Evolutionary conservation across 2,797 vertebrate genomes (phyloP).

Genomic region (Ptychobarbus kaznakovi): DNA sequence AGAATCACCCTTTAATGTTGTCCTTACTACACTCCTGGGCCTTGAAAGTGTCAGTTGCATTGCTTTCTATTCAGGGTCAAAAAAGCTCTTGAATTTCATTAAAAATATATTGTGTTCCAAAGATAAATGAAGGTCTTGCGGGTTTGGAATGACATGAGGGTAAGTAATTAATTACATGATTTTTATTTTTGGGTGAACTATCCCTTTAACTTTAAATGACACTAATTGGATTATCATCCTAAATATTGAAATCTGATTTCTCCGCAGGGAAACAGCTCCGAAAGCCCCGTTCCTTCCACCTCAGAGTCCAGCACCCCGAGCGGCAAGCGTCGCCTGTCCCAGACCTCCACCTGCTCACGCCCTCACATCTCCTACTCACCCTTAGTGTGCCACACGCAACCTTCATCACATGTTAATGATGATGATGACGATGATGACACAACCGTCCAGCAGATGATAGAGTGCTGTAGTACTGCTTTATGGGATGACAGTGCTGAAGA

Average conservation of each 20-base stretch:
- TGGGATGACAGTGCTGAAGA: slow-evolving; percentile 67
- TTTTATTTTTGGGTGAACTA: no score
- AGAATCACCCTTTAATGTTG: no score
- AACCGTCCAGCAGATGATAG: slow-evolving; percentile 79
- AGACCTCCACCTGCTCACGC: slow-evolving; percentile 87
- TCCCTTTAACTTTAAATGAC: neutral
- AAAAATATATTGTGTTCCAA: no score
- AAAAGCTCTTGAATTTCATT: no score
- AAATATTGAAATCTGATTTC: slow-evolving; percentile 5
- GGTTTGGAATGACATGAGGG: no score
- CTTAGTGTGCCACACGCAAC: slow-evolving; percentile 84
- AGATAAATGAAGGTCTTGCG: no score
- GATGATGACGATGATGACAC: slow-evolving; percentile 68
- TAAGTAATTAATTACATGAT: no score
- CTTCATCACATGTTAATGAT: slow-evolving; percentile 75
- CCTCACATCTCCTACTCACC: slow-evolving; percentile 95
- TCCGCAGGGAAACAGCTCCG: slow-evolving; percentile 91
- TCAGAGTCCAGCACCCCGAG: slow-evolving; percentile 97
- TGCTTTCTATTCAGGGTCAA: no score
- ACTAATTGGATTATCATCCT: neutral
- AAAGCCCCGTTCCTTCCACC: slow-evolving; percentile 94
- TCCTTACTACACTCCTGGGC: no score
- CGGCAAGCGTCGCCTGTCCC: slow-evolving; percentile 86
- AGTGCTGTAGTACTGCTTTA: slow-evolving; percentile 73
- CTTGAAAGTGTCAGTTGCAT: no score